Conservation (phyloP, 2,888 invertebrate species). For the Ditula angustiorana region DNA sequence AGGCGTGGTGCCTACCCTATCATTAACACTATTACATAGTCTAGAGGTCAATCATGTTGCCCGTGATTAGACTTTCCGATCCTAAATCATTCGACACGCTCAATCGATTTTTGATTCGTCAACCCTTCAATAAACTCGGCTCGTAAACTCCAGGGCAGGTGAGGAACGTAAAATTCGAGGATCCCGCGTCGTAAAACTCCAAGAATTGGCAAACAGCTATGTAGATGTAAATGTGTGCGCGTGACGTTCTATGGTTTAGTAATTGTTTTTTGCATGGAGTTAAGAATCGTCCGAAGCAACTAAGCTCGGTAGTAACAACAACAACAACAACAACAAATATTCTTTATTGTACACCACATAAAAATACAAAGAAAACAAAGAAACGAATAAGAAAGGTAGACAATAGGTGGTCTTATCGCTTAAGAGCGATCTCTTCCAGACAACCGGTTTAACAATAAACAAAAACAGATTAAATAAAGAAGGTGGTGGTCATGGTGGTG, state of each 20-base stretch:
- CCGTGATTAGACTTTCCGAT: constrained; percentile 2
- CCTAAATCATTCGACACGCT: constrained; percentile 9
- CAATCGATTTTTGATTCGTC: constrained; percentile 32
- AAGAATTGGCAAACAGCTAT: constrained; percentile 4
- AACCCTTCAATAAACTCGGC: constrained; percentile 21
- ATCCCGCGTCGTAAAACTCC: constrained; percentile 16
- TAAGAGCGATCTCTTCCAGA: too few relatives aligned
- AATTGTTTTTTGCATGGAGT: background rate
- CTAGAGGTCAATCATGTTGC: constrained; percentile 3
- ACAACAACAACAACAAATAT: too few relatives aligned
- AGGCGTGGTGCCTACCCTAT: too few relatives aligned
- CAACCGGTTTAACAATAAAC: too few relatives aligned
- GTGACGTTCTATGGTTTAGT: background rate
- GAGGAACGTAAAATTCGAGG: constrained; percentile 20
- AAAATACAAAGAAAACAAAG: too few relatives aligned
- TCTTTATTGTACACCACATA: too few relatives aligned
- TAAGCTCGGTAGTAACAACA: too few relatives aligned
- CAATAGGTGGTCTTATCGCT: too few relatives aligned
- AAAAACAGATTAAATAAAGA: too few relatives aligned
- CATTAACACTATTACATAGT: background rate
- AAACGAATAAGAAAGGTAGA: too few relatives aligned
- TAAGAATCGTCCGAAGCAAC: too few relatives aligned
- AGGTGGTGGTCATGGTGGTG: too few relatives aligned
- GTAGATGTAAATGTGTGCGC: background rate
- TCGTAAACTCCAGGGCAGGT: constrained; percentile 30